Percentiles rank a stretch among this genome's conserved stretches.
These are phyloP conservation scores for Acanthococcus lagerstroemiae DNA, from an alignment of 2,888 invertebrate genomes.

Conservation along the genomic window DNA sequence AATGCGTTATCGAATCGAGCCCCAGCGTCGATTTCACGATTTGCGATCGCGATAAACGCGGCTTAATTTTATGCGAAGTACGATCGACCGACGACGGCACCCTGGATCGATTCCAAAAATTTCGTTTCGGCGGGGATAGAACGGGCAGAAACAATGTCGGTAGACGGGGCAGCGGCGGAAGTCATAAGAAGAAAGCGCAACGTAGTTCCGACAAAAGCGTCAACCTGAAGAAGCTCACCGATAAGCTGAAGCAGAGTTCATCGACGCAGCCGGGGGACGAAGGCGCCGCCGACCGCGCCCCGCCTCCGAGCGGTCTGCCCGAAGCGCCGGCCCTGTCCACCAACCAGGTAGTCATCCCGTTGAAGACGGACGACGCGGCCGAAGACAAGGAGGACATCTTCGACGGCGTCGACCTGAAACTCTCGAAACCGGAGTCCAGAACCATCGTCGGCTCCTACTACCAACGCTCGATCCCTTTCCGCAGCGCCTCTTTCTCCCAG, in stretches of 20 bases:
- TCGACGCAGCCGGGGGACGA: constrained; percentile 12
- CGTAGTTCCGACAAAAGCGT: constrained; percentile 46
- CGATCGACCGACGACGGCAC: constrained; percentile 41
- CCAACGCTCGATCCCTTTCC: constrained; percentile 59
- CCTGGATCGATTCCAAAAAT: constrained; percentile 70
- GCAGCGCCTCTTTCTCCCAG: constrained; percentile 80
- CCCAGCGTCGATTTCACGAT: constrained; percentile 2
- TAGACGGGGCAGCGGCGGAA: constrained; percentile 30
- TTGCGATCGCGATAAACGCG: constrained; percentile 10
- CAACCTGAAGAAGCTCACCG: constrained; percentile 62
- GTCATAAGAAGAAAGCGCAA: constrained; percentile 34
- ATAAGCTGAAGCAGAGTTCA: constrained; percentile 51
- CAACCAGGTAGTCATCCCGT: constrained; percentile 9
- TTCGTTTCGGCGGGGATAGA: constrained; percentile 54
- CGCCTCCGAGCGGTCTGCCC: neutral
- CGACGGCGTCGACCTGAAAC: constrained; percentile 45
- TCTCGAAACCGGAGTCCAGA: constrained; percentile 51
- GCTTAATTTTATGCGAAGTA: constrained; percentile 43
- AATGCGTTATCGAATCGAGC: neutral
- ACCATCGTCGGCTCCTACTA: constrained; percentile 53
- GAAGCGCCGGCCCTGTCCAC: constrained; percentile 42
- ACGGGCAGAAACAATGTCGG: constrained; percentile 38
- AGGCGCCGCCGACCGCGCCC: neutral
- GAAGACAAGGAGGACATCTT: constrained; percentile 39
- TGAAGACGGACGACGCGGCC: constrained; percentile 34